Conservation (phyloP, 2,888 invertebrate genomes). For the Dicycla oo region DNA sequence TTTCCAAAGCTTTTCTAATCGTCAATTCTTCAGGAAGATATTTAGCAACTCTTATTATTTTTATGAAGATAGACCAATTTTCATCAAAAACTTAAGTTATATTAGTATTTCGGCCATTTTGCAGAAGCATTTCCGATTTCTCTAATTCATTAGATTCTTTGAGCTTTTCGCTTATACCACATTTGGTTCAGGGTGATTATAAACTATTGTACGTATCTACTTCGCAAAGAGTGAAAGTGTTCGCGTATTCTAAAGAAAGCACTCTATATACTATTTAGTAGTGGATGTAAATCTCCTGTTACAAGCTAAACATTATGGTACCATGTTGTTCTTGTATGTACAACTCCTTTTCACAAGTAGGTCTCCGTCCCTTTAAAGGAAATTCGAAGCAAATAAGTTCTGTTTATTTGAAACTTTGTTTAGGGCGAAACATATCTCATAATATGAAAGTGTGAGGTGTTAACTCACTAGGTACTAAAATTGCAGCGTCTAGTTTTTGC, state of each 20-base stretch:
- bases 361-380: slow-evolving; percentile 16
- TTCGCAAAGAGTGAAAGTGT: slow-evolving; percentile 3
- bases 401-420: slow-evolving; percentile 39
- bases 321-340: slow-evolving; percentile 19
- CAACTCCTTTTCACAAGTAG: slow-evolving; percentile 29
- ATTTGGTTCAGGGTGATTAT: neutral
- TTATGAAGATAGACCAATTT: too few relatives aligned
- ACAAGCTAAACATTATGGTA: slow-evolving; percentile 21
- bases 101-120: neutral
- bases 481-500: too few relatives aligned
- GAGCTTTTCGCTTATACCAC: neutral
- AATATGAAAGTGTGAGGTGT: slow-evolving; percentile 28
- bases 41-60: too few relatives aligned
- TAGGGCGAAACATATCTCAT: slow-evolving; percentile 37
- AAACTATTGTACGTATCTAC: neutral
- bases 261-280: neutral
- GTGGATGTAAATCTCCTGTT: slow-evolving; percentile 7
- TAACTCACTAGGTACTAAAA: slow-evolving; percentile 9
- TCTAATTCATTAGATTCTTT: too few relatives aligned
- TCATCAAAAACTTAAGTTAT: too few relatives aligned
- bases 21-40: too few relatives aligned
- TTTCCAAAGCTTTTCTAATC: neutral
- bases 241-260: neutral
- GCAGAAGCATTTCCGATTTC: neutral
- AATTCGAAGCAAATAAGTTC: slow-evolving; percentile 37